Conservation (phyloP, 2,113 vertebrate species). For the Oncorhynchus gorbuscha region DNA sequence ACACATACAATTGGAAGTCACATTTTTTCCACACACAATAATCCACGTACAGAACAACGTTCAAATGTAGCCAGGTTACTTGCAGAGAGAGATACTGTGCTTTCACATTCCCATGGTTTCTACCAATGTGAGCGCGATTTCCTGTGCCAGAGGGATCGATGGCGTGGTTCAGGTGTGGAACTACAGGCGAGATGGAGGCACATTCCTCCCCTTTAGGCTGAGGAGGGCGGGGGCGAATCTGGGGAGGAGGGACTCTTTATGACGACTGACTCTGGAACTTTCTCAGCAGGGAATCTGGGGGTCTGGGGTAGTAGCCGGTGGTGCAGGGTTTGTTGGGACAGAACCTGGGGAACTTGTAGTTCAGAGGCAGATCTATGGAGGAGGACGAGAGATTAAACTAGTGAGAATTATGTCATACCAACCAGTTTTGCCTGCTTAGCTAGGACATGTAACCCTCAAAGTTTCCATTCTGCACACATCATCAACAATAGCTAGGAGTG, state of each 20-base stretch:
- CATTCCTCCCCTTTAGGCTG: constrained; percentile 59
- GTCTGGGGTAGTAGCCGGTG: constrained; percentile 88
- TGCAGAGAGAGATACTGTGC: constrained; percentile 56
- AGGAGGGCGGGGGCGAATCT: constrained; percentile 14
- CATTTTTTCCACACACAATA: constrained; percentile 55
- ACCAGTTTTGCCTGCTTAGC: background rate
- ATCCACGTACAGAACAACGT: constrained; percentile 54
- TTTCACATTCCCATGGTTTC: constrained; percentile 70
- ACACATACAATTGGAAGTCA: constrained; percentile 32
- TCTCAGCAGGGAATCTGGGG: constrained; percentile 81
- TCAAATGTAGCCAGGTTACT: constrained; percentile 50
- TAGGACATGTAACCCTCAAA: background rate
- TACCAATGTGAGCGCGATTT: constrained; percentile 45
- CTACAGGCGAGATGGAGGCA: constrained; percentile 55
- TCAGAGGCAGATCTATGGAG: constrained; percentile 86
- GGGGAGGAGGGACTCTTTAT: constrained; percentile 31
- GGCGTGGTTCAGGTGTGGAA: constrained; percentile 20
- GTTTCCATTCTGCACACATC: background rate
- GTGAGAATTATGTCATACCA: background rate
- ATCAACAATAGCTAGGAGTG: too few species aligned
- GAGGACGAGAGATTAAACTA: constrained; percentile 36
- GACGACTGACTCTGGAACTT: constrained; percentile 62
- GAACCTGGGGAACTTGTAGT: constrained; percentile 91
- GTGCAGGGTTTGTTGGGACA: constrained; percentile 82
- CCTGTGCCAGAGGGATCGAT: constrained; percentile 33